Base-by-base conservation (phyloP, 2,113 vertebrate species). In the Argyrosomus japonicus region DNA sequence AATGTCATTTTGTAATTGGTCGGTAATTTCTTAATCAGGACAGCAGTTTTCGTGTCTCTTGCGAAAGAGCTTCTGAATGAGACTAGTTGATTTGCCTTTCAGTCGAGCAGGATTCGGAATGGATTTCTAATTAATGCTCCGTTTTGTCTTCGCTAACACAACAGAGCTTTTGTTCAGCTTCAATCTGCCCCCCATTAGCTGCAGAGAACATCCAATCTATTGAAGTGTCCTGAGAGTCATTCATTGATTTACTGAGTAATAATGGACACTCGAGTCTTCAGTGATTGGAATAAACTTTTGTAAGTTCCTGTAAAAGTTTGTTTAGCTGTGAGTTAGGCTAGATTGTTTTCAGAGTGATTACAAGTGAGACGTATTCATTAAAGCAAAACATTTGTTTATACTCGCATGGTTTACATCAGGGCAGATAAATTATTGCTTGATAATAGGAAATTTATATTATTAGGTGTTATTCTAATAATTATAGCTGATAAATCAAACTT, bases 101-200 rank as follows among this genome's bases (percentile, higher is more conserved):
- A 68, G 57, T 36, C 19, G 2, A 4, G 15, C 5, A 56, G 65
- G 5, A 23, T 25, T 76, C 25, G 48, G 21, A 62, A 72, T 53
- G n/a, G 60, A 70, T 56, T 67, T 21, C 11, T 81, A 27, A 84
- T 75, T 21, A 75, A 57, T 51, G 51, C 27, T 25, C 9, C 23
- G 1, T 72, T 81, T 81, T 60, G 27, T 78, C 15, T 75, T 27
- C 0, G 54, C n/a, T 57, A 45, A 68, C 74, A 78, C 19, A 50
- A 12, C 29, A 40, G 57, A 79, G 48, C 68, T 63, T 76, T 77
- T 80, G 57, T 80, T 77, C 23, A 29, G 63, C 62, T 69, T 69
- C 73, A 21, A 2, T 43, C 57, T 21, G 27, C 5, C 17, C 65
- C 48, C 56, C 25, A 71, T 83, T 69, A 77, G 45, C 67, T 64